Conservation (phyloP, 2,888 invertebrate species). For the Unio delphinus region DNA sequence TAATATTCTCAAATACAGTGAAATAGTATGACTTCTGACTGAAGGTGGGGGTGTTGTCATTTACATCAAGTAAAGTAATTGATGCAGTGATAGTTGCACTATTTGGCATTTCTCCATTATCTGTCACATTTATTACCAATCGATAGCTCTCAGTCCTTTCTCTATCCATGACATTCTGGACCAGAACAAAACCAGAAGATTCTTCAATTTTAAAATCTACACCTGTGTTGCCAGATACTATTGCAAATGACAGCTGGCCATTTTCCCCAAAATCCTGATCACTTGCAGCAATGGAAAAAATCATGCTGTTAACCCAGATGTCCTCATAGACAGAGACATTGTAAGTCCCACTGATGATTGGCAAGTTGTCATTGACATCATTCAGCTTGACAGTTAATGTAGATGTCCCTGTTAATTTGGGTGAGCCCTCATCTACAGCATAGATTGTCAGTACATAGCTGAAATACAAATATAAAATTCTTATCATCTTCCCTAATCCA, state of each 20-base stretch:
- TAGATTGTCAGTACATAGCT: conserved; percentile 1
- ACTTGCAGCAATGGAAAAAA: conserved; percentile 22
- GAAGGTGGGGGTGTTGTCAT: conserved; percentile 42
- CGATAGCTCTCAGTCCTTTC: conserved; percentile 34
- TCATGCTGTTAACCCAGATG: conserved; percentile 17
- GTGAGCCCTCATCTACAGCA: conserved; percentile 1
- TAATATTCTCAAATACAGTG: conserved; percentile 35
- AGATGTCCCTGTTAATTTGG: conserved; percentile 2
- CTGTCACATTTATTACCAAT: conserved; percentile 15
- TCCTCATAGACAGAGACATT: conserved; percentile 17
- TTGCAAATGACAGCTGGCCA: neutral
- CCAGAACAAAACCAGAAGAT: conserved; percentile 23
- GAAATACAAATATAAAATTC: neutral
- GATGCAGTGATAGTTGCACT: conserved; percentile 1
- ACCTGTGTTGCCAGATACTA: conserved; percentile 1
- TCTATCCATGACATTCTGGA: conserved; percentile 33
- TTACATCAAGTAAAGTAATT: conserved; percentile 9
- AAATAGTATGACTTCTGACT: conserved; percentile 23
- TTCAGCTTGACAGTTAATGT: conserved; percentile 1
- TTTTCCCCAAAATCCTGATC: conserved; percentile 34
- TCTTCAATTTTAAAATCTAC: conserved; percentile 23
- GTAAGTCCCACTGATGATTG: conserved; percentile 1
- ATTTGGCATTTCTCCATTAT: neutral
- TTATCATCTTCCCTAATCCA: neutral
- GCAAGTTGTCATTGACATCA: conserved; percentile 3